Percentiles rank a stretch among this genome's conserved stretches.
Evolutionary conservation across 2,888 invertebrate species (phyloP).

Genomic region (Parapristionchus giblindavisi): DNA sequence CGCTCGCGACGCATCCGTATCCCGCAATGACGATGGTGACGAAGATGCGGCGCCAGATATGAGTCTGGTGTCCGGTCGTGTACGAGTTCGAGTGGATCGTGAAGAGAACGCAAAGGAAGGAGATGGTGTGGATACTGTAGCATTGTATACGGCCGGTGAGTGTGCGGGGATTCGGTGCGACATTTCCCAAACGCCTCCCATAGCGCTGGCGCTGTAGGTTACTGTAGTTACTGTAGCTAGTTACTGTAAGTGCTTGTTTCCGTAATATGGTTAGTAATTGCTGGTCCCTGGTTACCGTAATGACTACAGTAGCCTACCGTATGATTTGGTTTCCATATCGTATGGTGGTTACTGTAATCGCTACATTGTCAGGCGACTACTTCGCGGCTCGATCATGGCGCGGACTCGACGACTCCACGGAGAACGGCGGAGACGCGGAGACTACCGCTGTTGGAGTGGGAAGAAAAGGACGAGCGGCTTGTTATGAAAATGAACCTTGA

Average conservation of each 20-base stretch:
- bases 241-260: too few species aligned
- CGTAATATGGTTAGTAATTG: background rate
- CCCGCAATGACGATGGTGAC: too few species aligned
- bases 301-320: background rate
- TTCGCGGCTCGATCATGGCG: conserved; percentile 82
- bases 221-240: background rate
- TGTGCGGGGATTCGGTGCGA: background rate
- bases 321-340: background rate
- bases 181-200: too few species aligned
- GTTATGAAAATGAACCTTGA: conserved; percentile 53
- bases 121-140: conserved; percentile 37
- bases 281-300: background rate
- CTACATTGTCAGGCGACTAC: conserved; percentile 75
- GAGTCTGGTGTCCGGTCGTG: conserved; percentile 63
- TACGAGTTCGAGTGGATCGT: conserved; percentile 47
- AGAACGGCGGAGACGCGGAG: conserved; percentile 77
- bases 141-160: conserved; percentile 53
- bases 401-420: conserved; percentile 83
- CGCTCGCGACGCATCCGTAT: conserved; percentile 38
- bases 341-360: too few species aligned
- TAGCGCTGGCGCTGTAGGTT: too few species aligned
- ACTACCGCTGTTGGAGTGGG: conserved; percentile 74
- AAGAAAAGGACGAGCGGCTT: conserved; percentile 60
- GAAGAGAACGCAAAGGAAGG: conserved; percentile 42
- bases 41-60: conserved; percentile 57